Evolutionary conservation across 2,797 vertebrate genomes (phyloP).

Genomic region (Spinus pinus): DNA sequence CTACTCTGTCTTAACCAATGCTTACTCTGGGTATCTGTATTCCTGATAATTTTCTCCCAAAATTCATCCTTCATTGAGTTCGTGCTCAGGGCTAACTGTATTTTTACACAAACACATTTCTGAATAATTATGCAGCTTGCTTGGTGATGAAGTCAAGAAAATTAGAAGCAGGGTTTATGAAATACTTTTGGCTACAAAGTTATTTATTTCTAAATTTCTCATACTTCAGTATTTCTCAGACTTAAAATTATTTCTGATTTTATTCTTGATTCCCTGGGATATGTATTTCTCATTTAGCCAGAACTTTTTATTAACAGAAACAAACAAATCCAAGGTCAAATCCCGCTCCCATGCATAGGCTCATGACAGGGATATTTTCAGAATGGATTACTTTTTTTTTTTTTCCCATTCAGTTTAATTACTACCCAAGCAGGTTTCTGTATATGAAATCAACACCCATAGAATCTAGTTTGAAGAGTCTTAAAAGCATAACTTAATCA

Average conservation of each 20-base stretch:
- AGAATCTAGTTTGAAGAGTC: background rate
- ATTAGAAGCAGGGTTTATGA: slow-evolving; percentile 42
- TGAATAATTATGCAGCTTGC: background rate
- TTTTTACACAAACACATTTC: slow-evolving; percentile 40
- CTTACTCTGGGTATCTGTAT: background rate
- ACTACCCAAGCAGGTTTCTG: background rate
- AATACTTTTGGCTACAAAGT: background rate
- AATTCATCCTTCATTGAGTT: background rate
- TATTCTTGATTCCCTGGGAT: background rate
- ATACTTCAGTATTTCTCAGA: slow-evolving; percentile 31
- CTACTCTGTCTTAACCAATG: background rate
- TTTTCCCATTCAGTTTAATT: background rate
- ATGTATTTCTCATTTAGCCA: background rate
- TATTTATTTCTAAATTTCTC: slow-evolving; percentile 52
- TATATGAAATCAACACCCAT: background rate
- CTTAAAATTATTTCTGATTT: background rate
- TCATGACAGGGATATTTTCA: background rate
- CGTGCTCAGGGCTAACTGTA: background rate
- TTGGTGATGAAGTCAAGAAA: slow-evolving; percentile 27
- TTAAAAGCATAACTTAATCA: background rate
- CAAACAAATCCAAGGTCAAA: background rate
- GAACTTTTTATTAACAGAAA: background rate
- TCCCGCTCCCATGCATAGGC: background rate
- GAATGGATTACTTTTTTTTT: background rate
- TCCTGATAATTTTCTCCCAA: background rate